Evolutionary conservation across 2,797 vertebrate species (phyloP), one percentile per base, ranked within the genome.

Genomic region (Rhabdomys pumilio): DNA sequence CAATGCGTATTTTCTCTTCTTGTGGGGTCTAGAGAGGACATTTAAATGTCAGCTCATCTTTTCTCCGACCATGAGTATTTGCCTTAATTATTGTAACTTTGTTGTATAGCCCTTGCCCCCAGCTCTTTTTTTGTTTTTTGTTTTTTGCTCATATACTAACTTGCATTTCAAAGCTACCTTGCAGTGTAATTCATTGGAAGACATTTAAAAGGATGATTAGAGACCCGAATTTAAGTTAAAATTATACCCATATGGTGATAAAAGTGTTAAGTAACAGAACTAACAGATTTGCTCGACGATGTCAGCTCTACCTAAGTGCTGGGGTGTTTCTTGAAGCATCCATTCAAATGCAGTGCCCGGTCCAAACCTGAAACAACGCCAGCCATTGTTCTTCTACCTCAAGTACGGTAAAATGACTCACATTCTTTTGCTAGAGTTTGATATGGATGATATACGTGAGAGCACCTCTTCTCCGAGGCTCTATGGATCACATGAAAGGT

Each of bases 141-240:
- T 73, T 47, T 26, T 53, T 86, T 96, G 50, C 10, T 65, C 72
- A 83, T 69, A 24, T 55, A 92, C 22, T 80, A 82, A 81, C 22
- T 90, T 92, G 72, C 29, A 76, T 90, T 95, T 90, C 86, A 94
- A 83, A 86, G 44, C 15, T 91, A 92, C 31, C 19, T 83, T 86
- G 57, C 15, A 95, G 67, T 83, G 14, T n/a, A 82, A 92, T 26
- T 12, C 34, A 96, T 63, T 90, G 67, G 77, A 83, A 89, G 69
- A 90, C 53, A 90, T 94, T 93, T 82, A 57, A 92, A 85, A 94
- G 91, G 47, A 85, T 15, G 89, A 90, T 55, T 81, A 93, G 41
- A 92, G 17, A 92, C 80, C 19, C 86, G 92, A 75, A 50, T 92
- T 92, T 95, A 82, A 91, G 77, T 93, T 65, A 89, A 94, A 96